A percentile compares a stretch with the other conserved stretches of the same genome.
Evolutionary conservation across 1,140 invertebrate species (phyloP).

Genomic region (Sinella curviseta): DNA sequence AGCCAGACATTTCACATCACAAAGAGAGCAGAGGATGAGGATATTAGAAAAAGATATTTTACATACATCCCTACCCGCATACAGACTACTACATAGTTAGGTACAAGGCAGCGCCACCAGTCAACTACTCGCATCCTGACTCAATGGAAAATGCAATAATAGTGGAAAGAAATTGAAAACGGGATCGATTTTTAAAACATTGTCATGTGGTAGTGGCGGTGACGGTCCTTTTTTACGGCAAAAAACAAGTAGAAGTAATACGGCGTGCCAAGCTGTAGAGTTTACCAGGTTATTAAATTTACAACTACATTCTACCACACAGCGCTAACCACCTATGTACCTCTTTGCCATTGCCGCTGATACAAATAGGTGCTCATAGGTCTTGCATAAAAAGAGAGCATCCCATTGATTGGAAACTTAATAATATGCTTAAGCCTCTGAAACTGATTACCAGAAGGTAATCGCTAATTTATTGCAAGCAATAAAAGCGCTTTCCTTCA

Average conservation of each 20-base stretch:
- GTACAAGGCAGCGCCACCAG: neutral
- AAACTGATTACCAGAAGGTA: slow-evolving; percentile 2
- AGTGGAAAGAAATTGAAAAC: neutral
- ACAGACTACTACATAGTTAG: too few relatives aligned
- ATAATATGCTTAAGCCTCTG: neutral
- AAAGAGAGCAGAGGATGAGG: neutral
- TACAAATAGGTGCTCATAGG: too few relatives aligned
- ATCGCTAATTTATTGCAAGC: neutral
- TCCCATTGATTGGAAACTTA: neutral
- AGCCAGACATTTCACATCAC: neutral
- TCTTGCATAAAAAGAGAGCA: neutral
- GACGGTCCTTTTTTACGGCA: neutral
- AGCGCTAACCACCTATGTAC: too few relatives aligned
- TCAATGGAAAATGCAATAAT: neutral
- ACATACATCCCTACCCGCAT: too few relatives aligned
- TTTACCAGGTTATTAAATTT: slow-evolving; percentile 14
- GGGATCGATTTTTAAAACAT: slow-evolving; percentile 22
- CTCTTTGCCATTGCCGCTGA: too few relatives aligned
- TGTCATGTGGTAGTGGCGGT: neutral
- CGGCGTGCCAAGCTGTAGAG: neutral
- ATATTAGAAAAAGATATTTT: neutral
- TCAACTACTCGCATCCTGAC: neutral
- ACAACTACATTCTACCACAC: too few relatives aligned
- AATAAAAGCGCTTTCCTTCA: neutral
- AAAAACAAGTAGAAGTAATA: neutral